Conservation (phyloP, 1,140 invertebrate species). For the Goniozus legneri region DNA sequence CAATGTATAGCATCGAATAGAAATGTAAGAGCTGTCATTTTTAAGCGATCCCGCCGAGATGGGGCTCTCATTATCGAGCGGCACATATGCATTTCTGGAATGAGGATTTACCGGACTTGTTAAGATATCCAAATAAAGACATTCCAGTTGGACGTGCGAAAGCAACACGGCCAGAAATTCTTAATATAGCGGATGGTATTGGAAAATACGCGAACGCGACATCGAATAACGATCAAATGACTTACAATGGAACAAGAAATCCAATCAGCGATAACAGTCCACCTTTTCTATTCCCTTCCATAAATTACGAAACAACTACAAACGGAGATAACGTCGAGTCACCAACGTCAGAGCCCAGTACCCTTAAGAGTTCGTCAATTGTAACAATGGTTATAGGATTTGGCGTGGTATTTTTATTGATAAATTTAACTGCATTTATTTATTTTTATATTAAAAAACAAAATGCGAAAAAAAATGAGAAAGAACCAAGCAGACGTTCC, state of each 20-base stretch:
- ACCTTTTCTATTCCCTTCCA: background rate
- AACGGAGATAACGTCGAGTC: background rate
- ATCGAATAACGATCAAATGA: constrained; percentile 17
- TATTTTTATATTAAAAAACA: constrained; percentile 75
- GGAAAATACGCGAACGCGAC: constrained; percentile 29
- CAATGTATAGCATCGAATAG: too few species aligned
- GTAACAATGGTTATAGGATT: constrained; percentile 73
- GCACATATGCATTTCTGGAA: constrained; percentile 73
- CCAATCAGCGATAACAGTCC: constrained; percentile 1
- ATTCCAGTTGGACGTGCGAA: constrained; percentile 20
- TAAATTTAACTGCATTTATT: constrained; percentile 75
- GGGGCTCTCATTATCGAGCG: constrained; percentile 62
- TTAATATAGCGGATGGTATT: constrained; percentile 35
- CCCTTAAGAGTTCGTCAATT: constrained; percentile 47
- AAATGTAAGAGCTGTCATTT: constrained; percentile 16
- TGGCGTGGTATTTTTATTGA: constrained; percentile 73
- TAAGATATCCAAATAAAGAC: constrained; percentile 47
- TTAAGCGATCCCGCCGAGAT: constrained; percentile 65
- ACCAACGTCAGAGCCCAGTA: constrained; percentile 12
- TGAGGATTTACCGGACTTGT: constrained; percentile 62
- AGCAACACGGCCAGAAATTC: constrained; percentile 32
- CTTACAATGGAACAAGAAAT: constrained; percentile 8
- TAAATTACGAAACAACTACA: background rate
- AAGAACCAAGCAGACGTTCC: constrained; percentile 49
- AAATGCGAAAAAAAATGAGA: constrained; percentile 56